Base-by-base conservation (phyloP, 2,888 invertebrate genomes). In the Kryphioiulus occultus region DNA sequence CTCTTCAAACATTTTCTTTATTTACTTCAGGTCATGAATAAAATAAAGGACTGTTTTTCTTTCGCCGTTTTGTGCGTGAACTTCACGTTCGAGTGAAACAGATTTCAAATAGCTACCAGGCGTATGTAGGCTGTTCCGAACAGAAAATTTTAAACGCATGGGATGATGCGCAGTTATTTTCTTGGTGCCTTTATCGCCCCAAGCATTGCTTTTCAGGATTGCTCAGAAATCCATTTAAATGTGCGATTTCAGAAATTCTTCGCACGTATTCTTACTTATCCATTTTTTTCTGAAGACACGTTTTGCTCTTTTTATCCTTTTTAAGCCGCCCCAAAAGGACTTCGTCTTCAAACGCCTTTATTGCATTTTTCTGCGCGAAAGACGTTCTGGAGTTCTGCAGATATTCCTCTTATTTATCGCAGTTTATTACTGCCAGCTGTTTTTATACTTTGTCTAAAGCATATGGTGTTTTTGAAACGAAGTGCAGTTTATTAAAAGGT, bases 191-290 rank as follows among this genome's bases (percentile, higher is more conserved):
- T 59, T 59, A 59, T 59, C 59, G 5, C 59, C 59, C 22, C 5
- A 59, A 15, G 59, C 59, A 59, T 59, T 59, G 59, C 59, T 59
- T 59, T n/a, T 19, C n/a, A 59, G n/a, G 59, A 22, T 59, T 59
- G 59, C 22, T 1, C n/a, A 59, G n/a, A 59, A 59, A 59, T 59
- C 59, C 47, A 47, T 59, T 59, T 59, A 19, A 59, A 59, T 59
- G 59, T 59, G 59, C n/a, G 59, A 59, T 59, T 59, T 59, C 59
- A 59, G 59, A 59, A n/a, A 59, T 59, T 59, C 59, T 59, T 59
- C n/a, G 7, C 59, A 59, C 59, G 59, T 22, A n/a, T 59, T 22
- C 19, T 9, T 19, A 59, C 59, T n/a, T n/a, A 12, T n/a, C 3
- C 15, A n/a, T 59, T 59, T 19, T 15, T 9, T 59, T 59, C 59